Percentiles rank a stretch among this genome's conserved stretches.
These are phyloP conservation scores for Heteromurus nitidus DNA, from an alignment of 2,888 invertebrate species.

Conservation along the genomic window DNA sequence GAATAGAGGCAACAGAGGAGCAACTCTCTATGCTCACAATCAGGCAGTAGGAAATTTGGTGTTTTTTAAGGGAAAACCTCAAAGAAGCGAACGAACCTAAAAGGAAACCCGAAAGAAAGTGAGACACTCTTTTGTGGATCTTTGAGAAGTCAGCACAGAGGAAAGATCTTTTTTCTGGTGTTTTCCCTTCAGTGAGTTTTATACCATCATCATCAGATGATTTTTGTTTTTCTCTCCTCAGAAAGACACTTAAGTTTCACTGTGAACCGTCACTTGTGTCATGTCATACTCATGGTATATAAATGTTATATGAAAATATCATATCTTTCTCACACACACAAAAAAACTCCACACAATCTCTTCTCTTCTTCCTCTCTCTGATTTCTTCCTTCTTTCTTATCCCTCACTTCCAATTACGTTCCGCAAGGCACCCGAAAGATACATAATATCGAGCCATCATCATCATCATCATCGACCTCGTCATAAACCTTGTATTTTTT, in stretches of 20 bases:
- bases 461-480: constrained; percentile 7
- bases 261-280: constrained; percentile 41
- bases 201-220: constrained; percentile 11
- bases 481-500: too few relatives aligned
- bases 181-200: constrained; percentile 11
- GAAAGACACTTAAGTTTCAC: constrained; percentile 10
- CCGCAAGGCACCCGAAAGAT: background rate
- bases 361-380: too few relatives aligned
- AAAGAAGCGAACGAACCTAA: too few relatives aligned
- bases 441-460: too few relatives aligned
- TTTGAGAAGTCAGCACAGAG: background rate
- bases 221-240: constrained; percentile 1
- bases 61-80: too few relatives aligned
- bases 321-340: too few relatives aligned
- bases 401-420: constrained; percentile 47
- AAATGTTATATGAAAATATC: too few relatives aligned
- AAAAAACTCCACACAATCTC: too few relatives aligned
- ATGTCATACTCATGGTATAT: too few relatives aligned
- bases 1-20: too few relatives aligned
- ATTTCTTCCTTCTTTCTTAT: background rate
- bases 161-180: background rate
- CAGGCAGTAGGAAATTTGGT: background rate
- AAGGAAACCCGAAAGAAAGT: background rate
- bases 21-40: too few relatives aligned
- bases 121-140: background rate